Evolutionary conservation across 2,888 invertebrate genomes (phyloP).

Genomic region (Microctonus hyperodae): DNA sequence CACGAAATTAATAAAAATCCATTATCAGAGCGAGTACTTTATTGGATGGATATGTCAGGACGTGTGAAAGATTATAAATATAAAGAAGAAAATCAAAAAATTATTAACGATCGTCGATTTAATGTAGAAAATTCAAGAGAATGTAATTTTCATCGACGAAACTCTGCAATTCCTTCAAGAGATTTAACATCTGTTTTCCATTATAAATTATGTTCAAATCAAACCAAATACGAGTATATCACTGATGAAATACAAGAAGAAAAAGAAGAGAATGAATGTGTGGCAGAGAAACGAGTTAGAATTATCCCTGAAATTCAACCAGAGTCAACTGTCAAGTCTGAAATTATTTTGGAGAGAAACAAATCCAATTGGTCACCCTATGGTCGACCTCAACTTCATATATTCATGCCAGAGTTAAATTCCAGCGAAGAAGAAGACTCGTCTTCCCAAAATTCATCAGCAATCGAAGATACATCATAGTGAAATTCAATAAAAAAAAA

Average conservation of each 20-base stretch:
- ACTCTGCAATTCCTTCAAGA: constrained; percentile 26
- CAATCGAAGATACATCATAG: constrained; percentile 20
- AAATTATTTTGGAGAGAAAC: constrained; percentile 11
- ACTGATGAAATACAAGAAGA: neutral
- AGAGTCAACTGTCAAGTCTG: constrained; percentile 16
- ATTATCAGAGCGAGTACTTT: constrained; percentile 76
- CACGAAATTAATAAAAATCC: constrained; percentile 53
- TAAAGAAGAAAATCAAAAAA: constrained; percentile 20
- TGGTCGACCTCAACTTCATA: constrained; percentile 63
- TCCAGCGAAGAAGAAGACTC: constrained; percentile 43
- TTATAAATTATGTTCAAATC: constrained; percentile 34
- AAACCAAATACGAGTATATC: neutral
- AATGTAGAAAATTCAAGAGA: constrained; percentile 13
- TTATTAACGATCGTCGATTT: neutral
- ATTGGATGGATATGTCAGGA: constrained; percentile 81
- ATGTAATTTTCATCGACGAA: constrained; percentile 24
- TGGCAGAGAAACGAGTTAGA: neutral
- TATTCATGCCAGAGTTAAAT: constrained; percentile 54
- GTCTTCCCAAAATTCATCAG: constrained; percentile 52
- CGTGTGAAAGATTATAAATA: constrained; percentile 58
- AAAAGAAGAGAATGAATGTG: neutral
- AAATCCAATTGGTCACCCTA: constrained; percentile 44
- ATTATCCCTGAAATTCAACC: neutral
- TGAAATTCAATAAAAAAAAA: neutral
- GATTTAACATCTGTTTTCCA: constrained; percentile 39